Evolutionary conservation across 30 jellyfish, hydroid and myxozoan species (phyloP).

Genomic region (Turritopsis rubra): DNA sequence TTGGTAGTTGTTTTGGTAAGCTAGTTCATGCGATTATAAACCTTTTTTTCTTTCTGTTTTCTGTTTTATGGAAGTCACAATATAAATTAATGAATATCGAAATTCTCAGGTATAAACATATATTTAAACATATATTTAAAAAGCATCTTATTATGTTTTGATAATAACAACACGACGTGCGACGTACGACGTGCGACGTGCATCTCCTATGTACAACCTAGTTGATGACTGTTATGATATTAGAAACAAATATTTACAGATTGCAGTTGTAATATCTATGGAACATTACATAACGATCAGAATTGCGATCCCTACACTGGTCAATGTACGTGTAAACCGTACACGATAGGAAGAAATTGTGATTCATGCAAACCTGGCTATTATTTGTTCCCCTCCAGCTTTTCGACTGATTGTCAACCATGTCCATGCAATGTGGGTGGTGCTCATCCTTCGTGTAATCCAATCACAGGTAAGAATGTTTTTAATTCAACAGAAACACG

Average conservation of each 20-base stretch:
- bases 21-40: no score
- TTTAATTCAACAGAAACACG: no score
- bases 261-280: constrained; percentile 66
- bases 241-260: no score
- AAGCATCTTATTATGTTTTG: no score
- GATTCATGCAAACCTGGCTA: constrained; percentile 63
- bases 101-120: no score
- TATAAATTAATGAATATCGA: no score
- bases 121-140: no score
- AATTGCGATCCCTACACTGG: constrained; percentile 84
- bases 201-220: no score
- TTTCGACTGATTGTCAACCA: constrained; percentile 48
- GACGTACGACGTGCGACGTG: no score
- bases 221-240: background rate
- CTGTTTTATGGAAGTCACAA: no score
- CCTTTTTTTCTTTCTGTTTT: background rate
- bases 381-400: constrained; percentile 58
- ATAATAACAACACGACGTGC: no score
- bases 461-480: constrained; percentile 40
- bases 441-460: constrained; percentile 64
- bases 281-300: constrained; percentile 57
- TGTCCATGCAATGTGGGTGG: constrained; percentile 87
- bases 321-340: constrained; percentile 71
- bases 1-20: constrained; percentile 85
- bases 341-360: constrained; percentile 47